Evolutionary conservation across 2,888 invertebrate genomes (phyloP), one percentile per base, ranked within the genome.

Genomic region (Apamea sordens): DNA sequence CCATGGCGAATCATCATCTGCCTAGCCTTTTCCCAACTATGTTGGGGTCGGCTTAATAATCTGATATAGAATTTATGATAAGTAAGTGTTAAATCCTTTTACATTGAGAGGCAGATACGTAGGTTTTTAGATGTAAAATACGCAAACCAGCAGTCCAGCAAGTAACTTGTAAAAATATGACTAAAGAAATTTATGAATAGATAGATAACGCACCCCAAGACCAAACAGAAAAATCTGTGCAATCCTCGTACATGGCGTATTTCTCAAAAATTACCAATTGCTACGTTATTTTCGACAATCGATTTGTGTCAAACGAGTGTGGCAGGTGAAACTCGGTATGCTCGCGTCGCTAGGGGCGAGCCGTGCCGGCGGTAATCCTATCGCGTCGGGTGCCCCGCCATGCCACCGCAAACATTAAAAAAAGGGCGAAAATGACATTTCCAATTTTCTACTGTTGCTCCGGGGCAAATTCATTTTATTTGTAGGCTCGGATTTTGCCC

Each of bases 341-440:
- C 89, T 89, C 87, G 86, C 88, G 90, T 89, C 89, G 93, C 94
- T 93, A 89, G 91, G 90, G 92, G 93, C 92, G 88, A 88, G 87
- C 86, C 86, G 90, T 87, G 90, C 90, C 90, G 87, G 88, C 90
- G 89, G 93, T 95, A 95, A 95, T 95, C 95, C 95, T 94, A 94
- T 94, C 94, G 93, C 92, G 92, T 84, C 91, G 89, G 88, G 88
- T 85, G 86, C 92, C 91, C 89, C 91, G 89, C 92, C 89, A 90
- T 92, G 92, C 92, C 94, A 93, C 95, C 94, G 93, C 96, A 97
- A 96, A 96, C 96, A 96, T 96, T 95, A 96, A 97, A 97, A 97
- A 97, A 96, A 92, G 94, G 94, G 95, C 95, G 95, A 97, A 97
- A 97, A 97, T 97, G 97, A 97, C 97, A 96, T 97, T 97, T 97